Percentiles rank a stretch among this genome's conserved stretches.
phyloP scores from a whole-genome alignment of 2,113 vertebrate species.

The Coracopsis vasa region DNA sequence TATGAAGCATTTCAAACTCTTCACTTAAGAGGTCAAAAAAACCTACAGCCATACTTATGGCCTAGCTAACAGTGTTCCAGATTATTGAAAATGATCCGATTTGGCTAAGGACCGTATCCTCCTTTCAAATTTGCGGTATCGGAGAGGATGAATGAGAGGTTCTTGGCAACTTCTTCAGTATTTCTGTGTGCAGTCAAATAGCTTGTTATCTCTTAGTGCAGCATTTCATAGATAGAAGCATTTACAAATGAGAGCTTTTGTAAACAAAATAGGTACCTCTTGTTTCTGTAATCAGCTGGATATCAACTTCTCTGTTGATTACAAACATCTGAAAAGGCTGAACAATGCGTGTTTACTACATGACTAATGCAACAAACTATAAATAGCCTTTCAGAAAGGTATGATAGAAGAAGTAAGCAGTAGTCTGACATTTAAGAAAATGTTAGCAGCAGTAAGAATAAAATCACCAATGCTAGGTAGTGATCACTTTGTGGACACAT shows the following conservation, averaged over 20 bases:
- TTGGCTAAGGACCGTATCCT: not conserved
- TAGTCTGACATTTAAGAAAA: not conserved
- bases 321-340: not conserved
- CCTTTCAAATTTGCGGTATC: accelerated
- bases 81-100: not conserved
- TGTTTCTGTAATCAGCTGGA: not conserved
- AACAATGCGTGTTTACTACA: not conserved
- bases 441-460: not conserved
- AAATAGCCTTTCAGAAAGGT: not conserved
- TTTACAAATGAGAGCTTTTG: not conserved
- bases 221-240: not conserved
- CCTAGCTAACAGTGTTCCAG: not conserved
- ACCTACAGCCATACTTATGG: not conserved
- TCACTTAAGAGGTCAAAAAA: not conserved
- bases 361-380: not conserved
- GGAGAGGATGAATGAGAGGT: not conserved
- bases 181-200: not conserved
- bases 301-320: not conserved
- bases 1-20: not conserved
- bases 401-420: not conserved
- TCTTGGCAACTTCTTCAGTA: not conserved
- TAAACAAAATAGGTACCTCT: not conserved
- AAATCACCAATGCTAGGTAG: not conserved
- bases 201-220: not conserved
- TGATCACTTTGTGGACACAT: not conserved